Evolutionary conservation across 1,140 invertebrate species (phyloP), one percentile per base, ranked within the genome.

Genomic region (Riptortus pedestris): DNA sequence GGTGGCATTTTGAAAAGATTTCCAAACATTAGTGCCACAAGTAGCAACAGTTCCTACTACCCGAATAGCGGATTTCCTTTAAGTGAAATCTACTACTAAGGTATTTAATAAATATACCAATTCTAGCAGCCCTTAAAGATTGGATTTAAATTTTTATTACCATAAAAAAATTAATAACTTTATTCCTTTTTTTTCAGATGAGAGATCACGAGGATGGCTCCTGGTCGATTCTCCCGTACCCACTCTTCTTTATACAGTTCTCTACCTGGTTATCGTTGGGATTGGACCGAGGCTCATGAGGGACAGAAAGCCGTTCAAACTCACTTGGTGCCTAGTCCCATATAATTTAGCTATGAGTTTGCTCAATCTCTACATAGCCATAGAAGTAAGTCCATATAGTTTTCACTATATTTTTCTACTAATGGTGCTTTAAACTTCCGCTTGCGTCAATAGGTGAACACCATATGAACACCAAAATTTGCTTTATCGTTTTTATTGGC

Each of bases 291-390:
- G 83, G 72, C 66, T 90, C 12, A 95, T 95, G 92, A 82, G 80
- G 71, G 84, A 88, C 66, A 78, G 87, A 58, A 83, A 85, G 75
- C 84, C 93, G 0, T 86, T 91, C 70, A 81, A 87, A 68, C 74
- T 95, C 29, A 87, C 84, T 47, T 84, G 82, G 78, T 73, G 87
- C 2, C 76, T 97, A 59, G 82, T 95, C 63, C 80, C 85, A 1
- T 96, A 96, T 73, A 97, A 96, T 74, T 75, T 93, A 66, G 76
- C 81, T 2, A 89, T 96, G 84, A 86, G 90, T 47, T 74, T 79
- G 26, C 80, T 95, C 18, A 96, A 95, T 75, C 81, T 84, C 3
- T 92, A 93, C 72, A 95, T 95, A 72, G 88, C 84, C 57, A 73
- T 85, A 63, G 80, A 87, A 79, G 86, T 88, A 74, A 72, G 69